Evolutionary conservation across 2,888 invertebrate genomes (phyloP), one percentile per base, ranked within the genome.

Genomic region (Cremastinae sp.): DNA sequence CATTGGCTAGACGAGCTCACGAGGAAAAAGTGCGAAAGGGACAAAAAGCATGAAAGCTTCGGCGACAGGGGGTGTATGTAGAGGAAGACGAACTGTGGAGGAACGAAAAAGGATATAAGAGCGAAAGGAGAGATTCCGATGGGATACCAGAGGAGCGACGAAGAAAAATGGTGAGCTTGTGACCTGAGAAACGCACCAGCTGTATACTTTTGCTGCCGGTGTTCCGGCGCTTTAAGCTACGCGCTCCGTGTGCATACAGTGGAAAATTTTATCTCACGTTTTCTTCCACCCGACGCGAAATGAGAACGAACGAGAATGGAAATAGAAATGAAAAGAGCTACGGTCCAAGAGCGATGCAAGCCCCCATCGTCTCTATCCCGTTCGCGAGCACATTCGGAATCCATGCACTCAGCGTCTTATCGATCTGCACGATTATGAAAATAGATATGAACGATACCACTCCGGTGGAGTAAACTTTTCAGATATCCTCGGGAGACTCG

Each of bases 261-360:
- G 68, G 68, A 69, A 76, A 76, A 69, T 73, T 65, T 73, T 55
- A 65, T 65, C 53, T 69, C 69, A 47, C 64, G 47, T 69, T 65
- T 72, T 74, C 58, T 53, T 39, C 41, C 68, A 14, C 35, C 35
- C 53, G 56, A 45, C 49, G 28, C 41, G 41, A 68, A 70, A 75
- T 53, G 41, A 59, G 43, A 22, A 55, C 7, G 37, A 51, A 75
- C 35, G 70, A 18, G 70, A 72, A 75, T 62, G 62, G 28, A 68
- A 76, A 76, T 53, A 53, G 37, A 53, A 76, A 76, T 53, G 72
- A 59, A 59, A 76, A 35, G 64, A 47, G 45, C 51, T 45, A 10
- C 12, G 56, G n/a, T 49, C 10, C 49, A 49, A 18, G 35, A 8
- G 43, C 68, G 28, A 8, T 61, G 39, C 45, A 39, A 5, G n/a